These are phyloP conservation scores for Bucorvus abyssinicus DNA, from an alignment of 2,797 vertebrate species.

Conservation along the genomic window DNA sequence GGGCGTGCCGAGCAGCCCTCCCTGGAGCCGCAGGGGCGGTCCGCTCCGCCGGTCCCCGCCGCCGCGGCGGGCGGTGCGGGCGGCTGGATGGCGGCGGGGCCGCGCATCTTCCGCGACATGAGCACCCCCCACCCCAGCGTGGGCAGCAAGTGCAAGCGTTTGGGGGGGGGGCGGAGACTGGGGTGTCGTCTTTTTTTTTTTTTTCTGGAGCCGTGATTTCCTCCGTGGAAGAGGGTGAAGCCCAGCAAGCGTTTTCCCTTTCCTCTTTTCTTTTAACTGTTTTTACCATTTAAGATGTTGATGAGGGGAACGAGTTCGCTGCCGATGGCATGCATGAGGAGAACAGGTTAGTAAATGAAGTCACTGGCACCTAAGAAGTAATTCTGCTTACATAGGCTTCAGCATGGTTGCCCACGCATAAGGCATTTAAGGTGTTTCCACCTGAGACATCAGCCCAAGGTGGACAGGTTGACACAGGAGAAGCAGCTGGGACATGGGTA, in stretches of 20 bases:
- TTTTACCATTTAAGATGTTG: background rate
- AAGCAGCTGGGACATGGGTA: background rate
- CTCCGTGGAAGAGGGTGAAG: background rate
- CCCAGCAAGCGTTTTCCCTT: background rate
- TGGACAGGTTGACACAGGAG: background rate
- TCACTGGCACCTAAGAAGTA: background rate
- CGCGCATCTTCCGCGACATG: constrained; percentile 85
- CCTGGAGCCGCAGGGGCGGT: background rate
- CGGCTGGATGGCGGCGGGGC: background rate
- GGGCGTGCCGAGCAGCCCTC: background rate
- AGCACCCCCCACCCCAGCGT: too few relatives aligned
- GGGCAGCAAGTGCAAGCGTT: fast-evolving
- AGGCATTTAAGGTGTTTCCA: background rate
- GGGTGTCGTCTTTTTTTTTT: background rate
- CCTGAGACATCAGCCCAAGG: background rate
- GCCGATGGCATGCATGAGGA: background rate
- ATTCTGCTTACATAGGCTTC: background rate
- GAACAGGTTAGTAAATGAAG: background rate
- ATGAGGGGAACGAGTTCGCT: background rate
- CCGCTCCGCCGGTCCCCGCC: background rate
- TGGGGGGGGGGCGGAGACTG: background rate
- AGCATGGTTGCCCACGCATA: background rate
- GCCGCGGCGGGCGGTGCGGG: background rate
- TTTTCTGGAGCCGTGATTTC: background rate
- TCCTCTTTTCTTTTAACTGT: too few relatives aligned